These are phyloP conservation scores for Nannobrachium achirus DNA, from an alignment of 2,113 vertebrate genomes.

Conservation along the genomic window DNA sequence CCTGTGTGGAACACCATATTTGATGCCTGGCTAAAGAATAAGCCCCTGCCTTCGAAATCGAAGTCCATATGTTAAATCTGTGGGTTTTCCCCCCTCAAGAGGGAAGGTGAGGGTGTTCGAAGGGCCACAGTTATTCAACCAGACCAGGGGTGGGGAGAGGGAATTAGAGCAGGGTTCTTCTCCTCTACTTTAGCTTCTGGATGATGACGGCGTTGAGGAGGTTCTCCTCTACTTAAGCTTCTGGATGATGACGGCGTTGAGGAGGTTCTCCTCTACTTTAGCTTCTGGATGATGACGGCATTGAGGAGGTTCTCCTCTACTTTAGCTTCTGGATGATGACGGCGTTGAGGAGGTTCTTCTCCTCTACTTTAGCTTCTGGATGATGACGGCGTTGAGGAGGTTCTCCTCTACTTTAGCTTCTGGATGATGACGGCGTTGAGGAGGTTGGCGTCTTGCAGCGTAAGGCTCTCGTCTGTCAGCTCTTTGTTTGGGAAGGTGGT, in stretches of 20 bases:
- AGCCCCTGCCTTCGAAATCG: no score
- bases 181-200: constrained; percentile 89
- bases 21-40: no score
- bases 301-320: constrained; percentile 99
- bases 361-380: no score
- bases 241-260: constrained; percentile 98
- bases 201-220: constrained; percentile 98
- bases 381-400: not conserved
- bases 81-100: no score
- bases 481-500: constrained; percentile 98
- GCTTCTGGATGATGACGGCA: constrained; percentile 94
- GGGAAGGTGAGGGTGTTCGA: no score
- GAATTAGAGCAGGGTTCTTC: no score
- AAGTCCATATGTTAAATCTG: no score
- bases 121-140: no score
- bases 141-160: no score
- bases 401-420: constrained; percentile 68
- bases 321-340: constrained; percentile 95
- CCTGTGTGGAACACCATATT: no score
- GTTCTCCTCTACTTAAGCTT: no score
- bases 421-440: constrained; percentile 98
- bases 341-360: constrained; percentile 96
- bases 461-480: constrained; percentile 91
- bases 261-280: no score
- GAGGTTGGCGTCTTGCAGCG: constrained; percentile 95